phyloP scores from a whole-genome alignment of 2,113 vertebrate species.

The Gracilinanus agilis region DNA sequence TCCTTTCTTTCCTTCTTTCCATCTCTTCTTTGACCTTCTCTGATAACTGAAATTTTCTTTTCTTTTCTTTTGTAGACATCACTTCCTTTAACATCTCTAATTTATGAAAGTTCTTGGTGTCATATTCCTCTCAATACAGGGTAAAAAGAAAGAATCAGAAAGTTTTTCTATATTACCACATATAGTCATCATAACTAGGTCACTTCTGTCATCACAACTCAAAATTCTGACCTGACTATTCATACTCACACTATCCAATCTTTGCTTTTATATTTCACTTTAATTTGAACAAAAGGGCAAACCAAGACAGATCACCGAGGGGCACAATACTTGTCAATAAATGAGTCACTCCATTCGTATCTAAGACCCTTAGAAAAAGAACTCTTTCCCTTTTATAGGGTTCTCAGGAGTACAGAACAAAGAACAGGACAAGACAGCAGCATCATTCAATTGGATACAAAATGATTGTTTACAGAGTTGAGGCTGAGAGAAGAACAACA shows the following conservation, averaged over 20 bases:
- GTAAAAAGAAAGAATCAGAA: background rate
- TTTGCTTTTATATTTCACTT: background rate
- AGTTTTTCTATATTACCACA: background rate
- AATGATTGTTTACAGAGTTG: too few species aligned
- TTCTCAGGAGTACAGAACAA: too few species aligned
- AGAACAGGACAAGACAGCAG: too few species aligned
- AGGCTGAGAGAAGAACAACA: too few species aligned
- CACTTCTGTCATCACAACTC: background rate
- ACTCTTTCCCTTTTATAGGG: too few species aligned
- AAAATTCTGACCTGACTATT: background rate
- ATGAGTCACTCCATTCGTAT: too few species aligned
- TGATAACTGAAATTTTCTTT: background rate
- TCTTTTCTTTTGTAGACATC: background rate
- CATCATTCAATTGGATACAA: too few species aligned
- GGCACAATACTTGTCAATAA: too few species aligned
- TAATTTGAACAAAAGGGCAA: too few species aligned
- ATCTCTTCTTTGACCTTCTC: background rate
- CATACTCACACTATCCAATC: background rate
- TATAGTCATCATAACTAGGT: background rate
- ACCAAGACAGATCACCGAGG: too few species aligned
- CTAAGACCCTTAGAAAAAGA: too few species aligned
- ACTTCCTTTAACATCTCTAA: background rate
- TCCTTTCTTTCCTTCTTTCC: background rate
- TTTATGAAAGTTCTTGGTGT: background rate
- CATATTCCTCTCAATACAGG: background rate